These are phyloP conservation scores for Dryomyza anilis DNA, from an alignment of 2,888 invertebrate genomes.

Conservation along the genomic window DNA sequence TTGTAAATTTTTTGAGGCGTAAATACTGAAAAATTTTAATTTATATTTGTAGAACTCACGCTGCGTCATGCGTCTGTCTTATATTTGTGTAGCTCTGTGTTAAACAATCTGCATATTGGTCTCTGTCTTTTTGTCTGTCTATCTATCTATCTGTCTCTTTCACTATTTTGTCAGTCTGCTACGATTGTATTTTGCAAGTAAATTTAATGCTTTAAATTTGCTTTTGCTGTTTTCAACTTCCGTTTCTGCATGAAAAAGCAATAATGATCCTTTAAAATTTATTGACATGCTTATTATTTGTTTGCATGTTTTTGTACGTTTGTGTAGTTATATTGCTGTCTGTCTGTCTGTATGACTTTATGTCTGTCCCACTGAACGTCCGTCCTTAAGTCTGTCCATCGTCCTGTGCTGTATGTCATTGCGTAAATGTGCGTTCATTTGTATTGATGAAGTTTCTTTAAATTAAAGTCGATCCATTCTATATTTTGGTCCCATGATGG, in stretches of 20 bases:
- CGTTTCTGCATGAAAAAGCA: slow-evolving; percentile 10
- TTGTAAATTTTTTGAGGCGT: neutral
- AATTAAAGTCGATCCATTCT: neutral
- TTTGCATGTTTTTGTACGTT: slow-evolving; percentile 15
- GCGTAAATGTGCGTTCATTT: neutral
- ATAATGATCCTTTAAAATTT: slow-evolving; percentile 15
- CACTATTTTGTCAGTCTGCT: no score
- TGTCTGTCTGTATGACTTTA: neutral
- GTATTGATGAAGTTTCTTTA: neutral
- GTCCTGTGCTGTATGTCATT: neutral
- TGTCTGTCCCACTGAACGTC: neutral
- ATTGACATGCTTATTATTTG: slow-evolving; percentile 20
- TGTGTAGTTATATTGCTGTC: neutral
- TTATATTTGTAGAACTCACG: no score
- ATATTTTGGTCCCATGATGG: neutral
- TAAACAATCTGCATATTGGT: no score
- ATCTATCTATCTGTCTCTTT: no score
- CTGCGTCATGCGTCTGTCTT: no score
- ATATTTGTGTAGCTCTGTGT: no score
- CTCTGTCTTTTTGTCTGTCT: no score
- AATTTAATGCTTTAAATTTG: slow-evolving; percentile 16
- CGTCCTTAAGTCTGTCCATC: neutral
- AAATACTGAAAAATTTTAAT: neutral
- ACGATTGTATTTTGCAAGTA: no score
- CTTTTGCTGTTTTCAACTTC: slow-evolving; percentile 13